Conservation (phyloP, 2,797 vertebrate species). For the Rhadinocentrus ornatus region DNA sequence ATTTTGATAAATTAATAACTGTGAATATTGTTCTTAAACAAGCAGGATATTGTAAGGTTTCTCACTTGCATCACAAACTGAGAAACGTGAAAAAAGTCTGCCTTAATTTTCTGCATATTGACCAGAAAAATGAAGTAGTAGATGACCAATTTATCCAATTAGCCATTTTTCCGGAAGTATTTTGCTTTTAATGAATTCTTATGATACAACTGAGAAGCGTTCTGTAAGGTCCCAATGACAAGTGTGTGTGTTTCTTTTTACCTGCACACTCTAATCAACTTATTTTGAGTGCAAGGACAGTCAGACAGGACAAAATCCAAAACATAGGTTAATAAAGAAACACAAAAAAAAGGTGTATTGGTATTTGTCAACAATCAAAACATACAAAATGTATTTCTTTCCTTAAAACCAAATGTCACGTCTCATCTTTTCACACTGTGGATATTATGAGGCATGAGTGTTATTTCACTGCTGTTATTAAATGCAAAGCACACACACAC, state of each 20-base stretch:
- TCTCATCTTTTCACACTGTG: constrained; percentile 15
- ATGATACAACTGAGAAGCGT: too few relatives aligned
- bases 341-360: not conserved
- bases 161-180: too few relatives aligned
- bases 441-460: not conserved
- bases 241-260: too few relatives aligned
- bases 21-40: too few relatives aligned
- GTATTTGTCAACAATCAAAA: not conserved
- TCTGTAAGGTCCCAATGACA: too few relatives aligned
- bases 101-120: too few relatives aligned
- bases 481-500: not conserved
- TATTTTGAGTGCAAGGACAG: not conserved
- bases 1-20: too few relatives aligned
- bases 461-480: not conserved
- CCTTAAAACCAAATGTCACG: not conserved
- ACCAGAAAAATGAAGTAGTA: too few relatives aligned
- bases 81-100: too few relatives aligned
- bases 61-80: too few relatives aligned
- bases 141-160: not conserved
- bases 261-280: not conserved
- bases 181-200: too few relatives aligned
- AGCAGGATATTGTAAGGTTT: too few relatives aligned
- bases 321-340: not conserved
- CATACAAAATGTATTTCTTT: not conserved
- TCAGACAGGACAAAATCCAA: not conserved